Conservation (phyloP, 2,113 vertebrate species). For the Equus quagga region DNA sequence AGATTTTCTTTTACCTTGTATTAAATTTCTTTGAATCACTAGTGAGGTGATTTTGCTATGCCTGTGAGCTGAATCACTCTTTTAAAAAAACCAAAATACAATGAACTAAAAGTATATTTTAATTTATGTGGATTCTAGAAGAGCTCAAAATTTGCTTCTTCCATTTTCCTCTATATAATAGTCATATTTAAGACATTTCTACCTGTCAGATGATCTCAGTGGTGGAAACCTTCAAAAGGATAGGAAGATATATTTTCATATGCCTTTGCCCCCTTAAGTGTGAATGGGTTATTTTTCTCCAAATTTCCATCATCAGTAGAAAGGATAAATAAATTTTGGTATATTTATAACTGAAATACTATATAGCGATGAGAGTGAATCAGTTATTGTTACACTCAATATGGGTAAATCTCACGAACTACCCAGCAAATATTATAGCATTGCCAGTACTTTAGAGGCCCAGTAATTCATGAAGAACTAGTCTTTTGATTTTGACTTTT, state of each 20-base stretch:
- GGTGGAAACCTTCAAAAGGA: background rate
- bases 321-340: background rate
- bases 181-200: background rate
- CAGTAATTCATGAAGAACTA: background rate
- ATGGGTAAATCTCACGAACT: background rate
- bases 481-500: background rate
- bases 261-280: background rate
- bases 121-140: background rate
- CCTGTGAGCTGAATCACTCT: background rate
- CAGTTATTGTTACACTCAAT: background rate
- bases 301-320: background rate
- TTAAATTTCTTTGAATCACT: constrained; percentile 8
- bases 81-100: background rate
- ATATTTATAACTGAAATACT: background rate
- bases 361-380: background rate
- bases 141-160: background rate
- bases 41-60: background rate
- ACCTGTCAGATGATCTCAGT: background rate
- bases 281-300: background rate
- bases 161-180: background rate
- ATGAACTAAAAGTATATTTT: background rate
- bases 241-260: background rate
- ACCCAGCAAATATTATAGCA: background rate
- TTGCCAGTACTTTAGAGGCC: background rate
- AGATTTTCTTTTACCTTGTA: background rate